These are phyloP conservation scores for Gallinago jamesoni DNA, from an alignment of 2,113 vertebrate species.

Conservation along the genomic window DNA sequence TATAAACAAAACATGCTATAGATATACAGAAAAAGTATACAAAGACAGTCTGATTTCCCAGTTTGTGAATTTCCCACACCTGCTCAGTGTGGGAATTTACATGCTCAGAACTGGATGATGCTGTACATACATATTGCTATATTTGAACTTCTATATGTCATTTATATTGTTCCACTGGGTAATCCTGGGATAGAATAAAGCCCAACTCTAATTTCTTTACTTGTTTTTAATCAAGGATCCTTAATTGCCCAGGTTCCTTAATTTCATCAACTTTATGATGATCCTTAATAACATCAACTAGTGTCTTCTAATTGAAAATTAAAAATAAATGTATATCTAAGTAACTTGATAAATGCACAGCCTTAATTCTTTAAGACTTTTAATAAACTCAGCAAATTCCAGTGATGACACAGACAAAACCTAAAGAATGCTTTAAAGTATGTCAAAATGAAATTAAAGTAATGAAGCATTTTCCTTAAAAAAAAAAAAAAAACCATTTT, in stretches of 20 bases:
- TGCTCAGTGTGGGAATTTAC: neutral
- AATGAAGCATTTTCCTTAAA: slow-evolving; percentile 55
- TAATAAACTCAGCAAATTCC: slow-evolving; percentile 66
- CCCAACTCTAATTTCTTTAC: slow-evolving; percentile 4
- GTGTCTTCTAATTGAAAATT: slow-evolving; percentile 27
- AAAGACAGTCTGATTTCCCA: neutral
- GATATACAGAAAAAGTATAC: neutral
- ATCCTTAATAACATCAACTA: slow-evolving; percentile 9
- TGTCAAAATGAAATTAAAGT: slow-evolving; percentile 65
- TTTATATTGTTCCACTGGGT: slow-evolving; percentile 28
- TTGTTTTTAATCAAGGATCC: slow-evolving; percentile 52
- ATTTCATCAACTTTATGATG: neutral
- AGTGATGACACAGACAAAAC: slow-evolving; percentile 35
- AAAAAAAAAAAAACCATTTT: neutral
- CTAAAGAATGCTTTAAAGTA: slow-evolving; percentile 48
- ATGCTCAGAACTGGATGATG: neutral
- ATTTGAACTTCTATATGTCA: neutral
- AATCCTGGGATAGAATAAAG: neutral
- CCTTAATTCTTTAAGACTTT: slow-evolving; percentile 39
- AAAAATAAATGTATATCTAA: neutral
- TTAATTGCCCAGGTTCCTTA: neutral
- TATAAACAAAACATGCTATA: neutral
- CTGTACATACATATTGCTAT: neutral
- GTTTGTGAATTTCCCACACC: neutral
- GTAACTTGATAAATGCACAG: neutral